A percentile compares a stretch with the other conserved stretches of the same genome.
phyloP scores from a whole-genome alignment of 2,113 vertebrate genomes.

The Pristiophorus japonicus region DNA sequence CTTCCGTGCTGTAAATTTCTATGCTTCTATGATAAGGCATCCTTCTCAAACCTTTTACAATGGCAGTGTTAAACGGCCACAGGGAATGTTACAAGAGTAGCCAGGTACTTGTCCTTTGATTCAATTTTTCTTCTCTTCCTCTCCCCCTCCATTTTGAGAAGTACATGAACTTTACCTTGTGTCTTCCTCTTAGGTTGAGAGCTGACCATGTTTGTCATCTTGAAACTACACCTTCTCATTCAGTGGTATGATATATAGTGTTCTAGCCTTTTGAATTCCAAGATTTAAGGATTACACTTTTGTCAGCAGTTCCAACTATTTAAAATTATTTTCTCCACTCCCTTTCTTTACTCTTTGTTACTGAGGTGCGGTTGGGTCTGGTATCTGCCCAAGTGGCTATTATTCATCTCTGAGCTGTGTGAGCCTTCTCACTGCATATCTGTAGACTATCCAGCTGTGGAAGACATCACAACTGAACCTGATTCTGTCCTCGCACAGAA shows the following conservation, averaged over 20 bases:
- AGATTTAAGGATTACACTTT: neutral
- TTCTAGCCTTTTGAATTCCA: neutral
- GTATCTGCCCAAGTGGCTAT: neutral
- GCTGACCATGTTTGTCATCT: neutral
- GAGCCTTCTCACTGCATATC: neutral
- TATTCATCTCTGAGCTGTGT: neutral
- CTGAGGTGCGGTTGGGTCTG: neutral
- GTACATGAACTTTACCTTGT: neutral
- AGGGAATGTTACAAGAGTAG: neutral
- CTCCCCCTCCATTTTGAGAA: neutral
- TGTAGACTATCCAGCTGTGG: neutral
- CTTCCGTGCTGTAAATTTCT: no score
- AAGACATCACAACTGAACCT: no score
- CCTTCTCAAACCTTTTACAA: neutral
- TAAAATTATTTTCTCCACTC: neutral
- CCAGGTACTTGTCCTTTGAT: neutral
- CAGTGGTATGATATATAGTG: neutral
- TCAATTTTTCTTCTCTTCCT: neutral
- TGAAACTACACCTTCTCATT: neutral
- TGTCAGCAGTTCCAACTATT: neutral
- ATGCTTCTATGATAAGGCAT: no score
- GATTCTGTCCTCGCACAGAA: neutral
- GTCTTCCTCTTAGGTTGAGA: neutral
- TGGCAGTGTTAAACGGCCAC: neutral
- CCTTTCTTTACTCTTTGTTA: neutral